Evolutionary conservation across 2,113 vertebrate genomes (phyloP).

Genomic region (Malaclemys terrapin): DNA sequence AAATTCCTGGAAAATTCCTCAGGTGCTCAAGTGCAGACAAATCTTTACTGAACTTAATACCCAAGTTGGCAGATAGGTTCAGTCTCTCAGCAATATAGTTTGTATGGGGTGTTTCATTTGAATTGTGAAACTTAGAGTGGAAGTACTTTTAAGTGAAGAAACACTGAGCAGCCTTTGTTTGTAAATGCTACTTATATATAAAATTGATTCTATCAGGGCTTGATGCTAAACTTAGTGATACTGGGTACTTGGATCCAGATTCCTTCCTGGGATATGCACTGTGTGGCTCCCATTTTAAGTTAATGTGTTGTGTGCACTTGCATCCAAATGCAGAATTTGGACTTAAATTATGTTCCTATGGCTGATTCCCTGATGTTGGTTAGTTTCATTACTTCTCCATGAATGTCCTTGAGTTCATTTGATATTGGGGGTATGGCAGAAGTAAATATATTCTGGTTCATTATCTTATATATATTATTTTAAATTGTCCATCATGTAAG

Average conservation of each 20-base stretch:
- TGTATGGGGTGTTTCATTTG: neutral
- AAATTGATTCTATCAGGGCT: conserved; percentile 48
- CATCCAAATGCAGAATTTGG: conserved; percentile 52
- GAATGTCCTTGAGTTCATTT: conserved; percentile 31
- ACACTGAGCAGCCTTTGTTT: conserved; percentile 41
- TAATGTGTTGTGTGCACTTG: conserved; percentile 10
- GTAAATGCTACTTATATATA: neutral
- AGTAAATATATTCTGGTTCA: conserved; percentile 30
- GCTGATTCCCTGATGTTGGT: neutral
- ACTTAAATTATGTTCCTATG: neutral
- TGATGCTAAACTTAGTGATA: conserved; percentile 49
- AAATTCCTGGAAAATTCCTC: neutral
- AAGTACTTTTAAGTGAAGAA: neutral
- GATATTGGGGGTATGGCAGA: conserved; percentile 27
- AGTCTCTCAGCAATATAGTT: neutral
- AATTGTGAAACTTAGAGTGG: neutral
- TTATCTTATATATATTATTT: conserved; percentile 61
- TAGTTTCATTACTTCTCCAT: conserved; percentile 53
- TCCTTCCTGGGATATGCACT: conserved; percentile 42
- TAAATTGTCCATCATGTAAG: conserved; percentile 55
- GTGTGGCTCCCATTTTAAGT: conserved; percentile 48
- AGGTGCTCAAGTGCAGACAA: conserved; percentile 34
- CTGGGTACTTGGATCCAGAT: conserved; percentile 42
- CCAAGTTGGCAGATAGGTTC: neutral
- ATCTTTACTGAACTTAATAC: neutral